Evolutionary conservation across 2,113 vertebrate species (phyloP), one percentile per base, ranked within the genome.

Genomic region (Periophthalmus modestus): DNA sequence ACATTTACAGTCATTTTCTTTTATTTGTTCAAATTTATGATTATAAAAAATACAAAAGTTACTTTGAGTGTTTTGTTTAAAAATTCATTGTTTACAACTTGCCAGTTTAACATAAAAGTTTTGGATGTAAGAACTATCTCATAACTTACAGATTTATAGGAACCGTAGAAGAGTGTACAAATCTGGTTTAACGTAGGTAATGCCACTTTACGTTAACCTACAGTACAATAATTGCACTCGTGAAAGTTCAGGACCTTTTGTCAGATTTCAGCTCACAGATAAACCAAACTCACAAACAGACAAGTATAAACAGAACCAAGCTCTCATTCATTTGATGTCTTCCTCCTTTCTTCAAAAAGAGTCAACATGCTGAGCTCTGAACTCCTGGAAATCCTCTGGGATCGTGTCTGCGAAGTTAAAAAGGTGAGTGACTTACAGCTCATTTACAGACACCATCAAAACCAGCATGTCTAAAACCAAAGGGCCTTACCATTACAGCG

Each of bases 401-500:
- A 94, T 93, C 48, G 93, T 94, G 83, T 93, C 93, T 93, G 11
- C 65, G 71, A 86, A 79, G 76, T 57, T 24, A 69, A 66, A 50
- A 15, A 15, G 18, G 68, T 71, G 47, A 46, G 36, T 11, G 61
- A 66, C 57, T 16, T 68, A 48, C 34, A 71, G 59, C n/a, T 52
- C 62, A 19, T 75, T 75, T 11, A 74, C 52, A 74, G 65, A 6
- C 15, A 24, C 39, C 47, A 33, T 65, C 23, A 14, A 66, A 46
- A 9, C n/a, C 19, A 66, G 14, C 14, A 47, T 65, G 21, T 66
- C 16, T 14, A 12, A 15, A 5, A 15, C 12, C 48, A 67, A 15
- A 67, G n/a, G 2, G n/a, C 11, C 11, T 94, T 91, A 99, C 98
- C 98, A 21, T 99, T 99, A 91, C 97, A 99, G 87, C 97, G 98